Evolutionary conservation across 2,888 invertebrate genomes (phyloP).

Genomic region (Onchidella celtica): DNA sequence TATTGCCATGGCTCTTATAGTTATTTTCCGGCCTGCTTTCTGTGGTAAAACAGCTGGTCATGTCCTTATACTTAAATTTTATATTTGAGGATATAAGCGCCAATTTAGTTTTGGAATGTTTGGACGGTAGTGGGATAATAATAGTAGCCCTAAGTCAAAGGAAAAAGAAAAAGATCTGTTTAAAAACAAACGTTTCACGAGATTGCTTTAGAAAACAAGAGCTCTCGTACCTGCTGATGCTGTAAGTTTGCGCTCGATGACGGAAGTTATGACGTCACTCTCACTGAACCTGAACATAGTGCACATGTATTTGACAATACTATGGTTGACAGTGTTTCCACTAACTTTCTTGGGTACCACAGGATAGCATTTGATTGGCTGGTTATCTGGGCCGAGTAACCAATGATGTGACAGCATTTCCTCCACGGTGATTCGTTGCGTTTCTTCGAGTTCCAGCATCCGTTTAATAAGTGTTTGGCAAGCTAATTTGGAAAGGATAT

Average conservation of each 20-base stretch:
- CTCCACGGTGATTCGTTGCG: slow-evolving; percentile 63
- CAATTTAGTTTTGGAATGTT: no score
- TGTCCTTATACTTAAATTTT: no score
- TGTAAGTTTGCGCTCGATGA: slow-evolving; percentile 67
- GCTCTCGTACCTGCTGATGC: slow-evolving; percentile 57
- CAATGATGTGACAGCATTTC: slow-evolving; percentile 68
- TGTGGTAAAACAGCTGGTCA: no score
- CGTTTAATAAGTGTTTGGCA: slow-evolving; percentile 64
- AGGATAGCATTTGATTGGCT: slow-evolving; percentile 58
- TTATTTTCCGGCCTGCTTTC: no score
- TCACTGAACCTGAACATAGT: slow-evolving; percentile 63
- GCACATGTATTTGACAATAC: slow-evolving; percentile 65
- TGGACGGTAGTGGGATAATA: no score
- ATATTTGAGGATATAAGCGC: no score
- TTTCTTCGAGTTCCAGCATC: slow-evolving; percentile 64
- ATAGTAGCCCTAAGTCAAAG: no score
- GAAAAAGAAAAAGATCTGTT: no score
- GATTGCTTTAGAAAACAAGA: no score
- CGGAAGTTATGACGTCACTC: slow-evolving; percentile 65
- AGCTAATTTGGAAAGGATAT: no score
- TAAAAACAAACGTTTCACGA: no score
- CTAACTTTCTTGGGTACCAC: slow-evolving; percentile 58
- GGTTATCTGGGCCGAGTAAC: slow-evolving; percentile 59
- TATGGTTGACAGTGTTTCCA: slow-evolving; percentile 55
- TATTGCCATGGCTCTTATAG: no score